Conservation (phyloP, 2,113 vertebrate species). For the Ondatra zibethicus region DNA sequence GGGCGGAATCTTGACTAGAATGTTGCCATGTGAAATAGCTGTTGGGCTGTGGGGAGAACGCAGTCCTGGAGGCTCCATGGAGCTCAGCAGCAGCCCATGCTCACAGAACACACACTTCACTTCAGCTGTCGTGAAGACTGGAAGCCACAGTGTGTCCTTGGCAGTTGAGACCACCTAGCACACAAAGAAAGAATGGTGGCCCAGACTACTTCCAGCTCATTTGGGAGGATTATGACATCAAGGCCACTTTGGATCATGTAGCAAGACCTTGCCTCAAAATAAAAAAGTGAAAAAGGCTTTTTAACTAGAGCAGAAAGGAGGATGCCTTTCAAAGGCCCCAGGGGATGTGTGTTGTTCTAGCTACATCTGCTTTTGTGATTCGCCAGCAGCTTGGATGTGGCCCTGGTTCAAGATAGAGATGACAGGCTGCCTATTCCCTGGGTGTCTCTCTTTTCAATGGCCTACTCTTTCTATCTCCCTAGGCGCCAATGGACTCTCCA, state of each 20-base stretch:
- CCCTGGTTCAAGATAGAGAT: neutral
- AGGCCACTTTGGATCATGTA: neutral
- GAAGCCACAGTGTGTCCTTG: neutral
- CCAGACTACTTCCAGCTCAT: neutral
- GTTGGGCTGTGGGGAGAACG: too few relatives aligned
- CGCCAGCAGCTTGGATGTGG: neutral
- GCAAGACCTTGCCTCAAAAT: neutral
- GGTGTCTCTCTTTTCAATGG: neutral
- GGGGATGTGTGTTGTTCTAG: neutral
- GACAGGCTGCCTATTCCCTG: accelerated
- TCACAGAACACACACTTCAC: neutral
- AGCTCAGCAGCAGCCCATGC: neutral
- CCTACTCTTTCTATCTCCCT: neutral
- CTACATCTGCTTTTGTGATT: neutral
- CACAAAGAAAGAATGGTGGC: neutral
- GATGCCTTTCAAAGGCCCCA: neutral
- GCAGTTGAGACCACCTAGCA: neutral
- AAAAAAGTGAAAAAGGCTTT: neutral
- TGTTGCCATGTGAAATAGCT: neutral
- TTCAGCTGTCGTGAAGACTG: neutral
- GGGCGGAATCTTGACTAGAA: neutral
- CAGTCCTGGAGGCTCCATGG: too few relatives aligned
- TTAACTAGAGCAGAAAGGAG: neutral
- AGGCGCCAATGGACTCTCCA: neutral
- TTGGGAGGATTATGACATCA: neutral